These are phyloP conservation scores for Agrotis exclamationis DNA, from an alignment of 2,888 invertebrate genomes.

Conservation along the genomic window DNA sequence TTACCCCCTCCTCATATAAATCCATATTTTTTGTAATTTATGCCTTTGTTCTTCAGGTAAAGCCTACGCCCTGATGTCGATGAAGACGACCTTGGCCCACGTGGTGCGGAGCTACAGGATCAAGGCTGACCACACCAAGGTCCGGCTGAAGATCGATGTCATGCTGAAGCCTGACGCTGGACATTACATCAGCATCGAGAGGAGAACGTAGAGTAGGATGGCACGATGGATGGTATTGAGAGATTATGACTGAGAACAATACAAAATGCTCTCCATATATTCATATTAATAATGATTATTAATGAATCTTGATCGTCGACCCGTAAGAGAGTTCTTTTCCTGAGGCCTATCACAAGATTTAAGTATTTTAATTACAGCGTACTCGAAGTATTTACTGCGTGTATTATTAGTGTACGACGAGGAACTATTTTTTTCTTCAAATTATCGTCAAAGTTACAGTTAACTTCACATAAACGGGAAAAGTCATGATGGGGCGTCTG, in stretches of 20 bases:
- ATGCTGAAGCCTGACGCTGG: conserved; percentile 79
- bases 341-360: too few relatives aligned
- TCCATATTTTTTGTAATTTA: neutral
- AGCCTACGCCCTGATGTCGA: conserved; percentile 79
- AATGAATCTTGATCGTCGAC: too few relatives aligned
- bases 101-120: conserved; percentile 75
- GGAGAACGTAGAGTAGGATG: conserved; percentile 21
- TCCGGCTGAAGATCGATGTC: conserved; percentile 75
- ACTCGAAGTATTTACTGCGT: too few relatives aligned
- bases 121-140: conserved; percentile 72
- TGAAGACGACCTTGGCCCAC: conserved; percentile 80
- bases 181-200: conserved; percentile 68
- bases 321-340: too few relatives aligned
- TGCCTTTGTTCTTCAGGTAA: conserved; percentile 72
- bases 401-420: too few relatives aligned
- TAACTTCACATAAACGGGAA: too few relatives aligned
- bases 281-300: too few relatives aligned
- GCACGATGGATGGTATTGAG: neutral
- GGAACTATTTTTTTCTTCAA: too few relatives aligned
- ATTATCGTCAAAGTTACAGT: too few relatives aligned
- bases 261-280: neutral
- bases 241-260: conserved; percentile 15
- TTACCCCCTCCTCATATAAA: too few relatives aligned
- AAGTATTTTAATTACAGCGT: too few relatives aligned
- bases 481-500: too few relatives aligned